Conservation (phyloP, 2,888 invertebrate species). For the Morpho deidamia region DNA sequence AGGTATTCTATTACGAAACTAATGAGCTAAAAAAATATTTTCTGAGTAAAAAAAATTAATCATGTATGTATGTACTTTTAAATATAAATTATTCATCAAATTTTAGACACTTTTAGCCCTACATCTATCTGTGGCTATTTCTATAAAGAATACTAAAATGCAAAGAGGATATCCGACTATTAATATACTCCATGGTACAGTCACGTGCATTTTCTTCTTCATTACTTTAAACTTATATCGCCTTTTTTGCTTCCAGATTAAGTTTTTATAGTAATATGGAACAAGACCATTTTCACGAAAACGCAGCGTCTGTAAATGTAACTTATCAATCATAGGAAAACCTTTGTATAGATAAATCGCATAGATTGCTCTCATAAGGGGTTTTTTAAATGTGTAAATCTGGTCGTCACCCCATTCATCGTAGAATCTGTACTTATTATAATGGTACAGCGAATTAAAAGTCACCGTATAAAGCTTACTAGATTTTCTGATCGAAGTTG, state of each 20-base stretch:
- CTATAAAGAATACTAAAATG: slow-evolving; percentile 27
- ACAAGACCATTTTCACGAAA: slow-evolving; percentile 29
- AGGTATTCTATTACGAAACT: no score
- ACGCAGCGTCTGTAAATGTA: slow-evolving; percentile 32
- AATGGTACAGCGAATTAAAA: slow-evolving; percentile 7
- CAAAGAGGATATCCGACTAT: slow-evolving; percentile 32
- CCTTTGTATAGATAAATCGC: slow-evolving; percentile 50
- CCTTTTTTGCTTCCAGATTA: slow-evolving; percentile 10
- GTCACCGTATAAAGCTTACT: slow-evolving; percentile 20
- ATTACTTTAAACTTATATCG: slow-evolving; percentile 4
- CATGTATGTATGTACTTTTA: no score
- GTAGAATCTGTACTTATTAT: slow-evolving; percentile 6
- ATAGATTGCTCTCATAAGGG: slow-evolving; percentile 40
- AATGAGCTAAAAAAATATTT: no score
- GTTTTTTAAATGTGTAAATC: slow-evolving; percentile 30
- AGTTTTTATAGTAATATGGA: slow-evolving; percentile 9
- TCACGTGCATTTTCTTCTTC: slow-evolving; percentile 18
- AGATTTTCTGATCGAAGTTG: slow-evolving; percentile 21
- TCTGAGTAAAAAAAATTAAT: no score
- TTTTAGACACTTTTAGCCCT: background rate
- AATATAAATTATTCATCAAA: no score
- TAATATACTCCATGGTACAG: slow-evolving; percentile 41
- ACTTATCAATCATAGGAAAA: slow-evolving; percentile 37
- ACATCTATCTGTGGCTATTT: slow-evolving; percentile 14
- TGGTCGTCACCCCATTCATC: slow-evolving; percentile 5